Evolutionary conservation across 2,113 vertebrate genomes (phyloP).

Genomic region (Asarcornis scutulata): DNA sequence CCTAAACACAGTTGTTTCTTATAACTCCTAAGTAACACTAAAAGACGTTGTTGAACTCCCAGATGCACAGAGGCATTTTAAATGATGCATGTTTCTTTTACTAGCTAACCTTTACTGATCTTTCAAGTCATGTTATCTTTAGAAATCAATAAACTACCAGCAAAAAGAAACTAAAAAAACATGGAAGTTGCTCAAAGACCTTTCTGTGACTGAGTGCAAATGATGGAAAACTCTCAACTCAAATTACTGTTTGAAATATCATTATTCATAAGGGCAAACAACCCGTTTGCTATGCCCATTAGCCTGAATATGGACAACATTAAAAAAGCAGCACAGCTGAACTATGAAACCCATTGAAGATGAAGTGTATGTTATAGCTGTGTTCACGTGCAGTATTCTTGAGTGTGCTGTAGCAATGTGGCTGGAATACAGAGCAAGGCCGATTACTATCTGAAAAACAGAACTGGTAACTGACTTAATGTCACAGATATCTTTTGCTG

Average conservation of each 20-base stretch:
- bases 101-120: constrained; percentile 34
- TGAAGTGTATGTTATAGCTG: background rate
- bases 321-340: background rate
- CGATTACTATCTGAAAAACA: background rate
- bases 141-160: constrained; percentile 37
- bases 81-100: constrained; percentile 41
- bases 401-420: background rate
- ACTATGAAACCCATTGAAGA: background rate
- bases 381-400: background rate
- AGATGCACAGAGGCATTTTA: constrained; percentile 34
- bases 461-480: background rate
- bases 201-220: constrained; percentile 1
- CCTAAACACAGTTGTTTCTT: background rate
- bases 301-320: background rate
- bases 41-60: constrained; percentile 18
- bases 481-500: background rate
- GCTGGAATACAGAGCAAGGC: background rate
- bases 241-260: constrained; percentile 23
- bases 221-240: constrained; percentile 26
- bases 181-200: background rate
- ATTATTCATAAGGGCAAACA: background rate
- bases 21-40: constrained; percentile 17
- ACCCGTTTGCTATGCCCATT: constrained; percentile 23
- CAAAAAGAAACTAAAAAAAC: background rate
- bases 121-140: constrained; percentile 29